phyloP scores from a whole-genome alignment of 23 tunicate species.

The Trididemnum nubilum region DNA sequence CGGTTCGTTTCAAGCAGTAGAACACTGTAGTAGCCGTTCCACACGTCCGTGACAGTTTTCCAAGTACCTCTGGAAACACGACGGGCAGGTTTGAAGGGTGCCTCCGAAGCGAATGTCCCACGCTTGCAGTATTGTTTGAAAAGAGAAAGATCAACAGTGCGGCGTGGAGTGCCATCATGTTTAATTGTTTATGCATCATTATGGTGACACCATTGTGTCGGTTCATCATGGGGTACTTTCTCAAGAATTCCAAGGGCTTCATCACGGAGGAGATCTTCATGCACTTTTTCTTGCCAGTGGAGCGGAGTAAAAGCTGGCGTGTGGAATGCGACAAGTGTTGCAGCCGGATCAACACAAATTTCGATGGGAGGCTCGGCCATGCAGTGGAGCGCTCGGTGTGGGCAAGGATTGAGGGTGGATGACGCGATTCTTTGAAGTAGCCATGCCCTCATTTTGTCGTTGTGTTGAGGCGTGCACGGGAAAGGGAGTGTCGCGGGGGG shows the following conservation, averaged over 20 bases:
- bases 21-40: slow-evolving; percentile 45
- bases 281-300: slow-evolving; percentile 30
- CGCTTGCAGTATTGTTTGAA: background rate
- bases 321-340: slow-evolving; percentile 27
- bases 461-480: background rate
- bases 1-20: slow-evolving; percentile 17
- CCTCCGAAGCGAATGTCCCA: background rate
- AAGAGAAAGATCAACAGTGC: slow-evolving; percentile 27
- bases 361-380: slow-evolving; percentile 40
- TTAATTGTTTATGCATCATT: background rate
- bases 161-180: slow-evolving; percentile 20
- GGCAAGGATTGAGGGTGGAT: slow-evolving; percentile 10
- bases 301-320: slow-evolving; percentile 13
- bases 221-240: background rate
- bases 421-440: background rate
- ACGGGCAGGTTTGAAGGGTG: slow-evolving; percentile 27
- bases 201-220: slow-evolving; percentile 8
- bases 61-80: slow-evolving; percentile 15
- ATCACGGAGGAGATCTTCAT: slow-evolving; percentile 15
- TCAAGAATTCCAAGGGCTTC: slow-evolving; percentile 9
- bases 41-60: slow-evolving; percentile 26
- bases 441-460: background rate
- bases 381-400: background rate
- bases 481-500: background rate
- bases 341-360: background rate